These are phyloP conservation scores for Chaetorhynchus papuensis DNA, from an alignment of 2,113 vertebrate species.

Conservation along the genomic window DNA sequence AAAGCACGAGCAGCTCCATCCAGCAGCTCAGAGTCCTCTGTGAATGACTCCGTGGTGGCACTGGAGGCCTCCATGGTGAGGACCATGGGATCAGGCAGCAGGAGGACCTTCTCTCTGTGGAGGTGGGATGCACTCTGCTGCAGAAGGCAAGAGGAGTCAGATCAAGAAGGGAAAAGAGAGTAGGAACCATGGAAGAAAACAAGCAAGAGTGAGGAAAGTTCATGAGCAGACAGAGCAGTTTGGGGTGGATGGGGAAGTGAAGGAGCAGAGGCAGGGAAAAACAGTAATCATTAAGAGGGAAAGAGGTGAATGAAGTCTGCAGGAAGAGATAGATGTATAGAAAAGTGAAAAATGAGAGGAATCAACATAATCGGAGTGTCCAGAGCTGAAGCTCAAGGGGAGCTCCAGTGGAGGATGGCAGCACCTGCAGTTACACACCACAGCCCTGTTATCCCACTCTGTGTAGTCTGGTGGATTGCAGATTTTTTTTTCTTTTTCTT, in stretches of 20 bases:
- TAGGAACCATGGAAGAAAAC: neutral
- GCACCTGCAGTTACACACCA: neutral
- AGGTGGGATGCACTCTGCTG: neutral
- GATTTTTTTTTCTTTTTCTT: neutral
- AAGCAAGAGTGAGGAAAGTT: neutral
- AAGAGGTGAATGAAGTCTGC: neutral
- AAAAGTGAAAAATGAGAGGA: neutral
- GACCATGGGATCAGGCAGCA: neutral
- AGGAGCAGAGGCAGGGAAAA: neutral
- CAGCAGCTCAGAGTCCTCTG: neutral
- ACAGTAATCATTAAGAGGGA: neutral
- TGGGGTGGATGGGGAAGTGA: neutral
- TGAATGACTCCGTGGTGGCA: rapidly evolving
- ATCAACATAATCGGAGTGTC: neutral
- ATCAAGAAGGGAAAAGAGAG: neutral
- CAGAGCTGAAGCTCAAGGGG: neutral
- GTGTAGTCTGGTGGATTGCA: neutral
- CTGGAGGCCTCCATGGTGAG: neutral
- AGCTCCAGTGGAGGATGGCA: neutral
- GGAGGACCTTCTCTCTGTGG: neutral
- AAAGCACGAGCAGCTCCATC: neutral
- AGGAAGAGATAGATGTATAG: neutral
- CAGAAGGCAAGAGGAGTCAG: neutral
- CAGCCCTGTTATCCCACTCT: neutral
- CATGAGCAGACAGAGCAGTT: rapidly evolving